phyloP scores from a whole-genome alignment of 2,113 vertebrate genomes.

The Brachyistius frenatus region DNA sequence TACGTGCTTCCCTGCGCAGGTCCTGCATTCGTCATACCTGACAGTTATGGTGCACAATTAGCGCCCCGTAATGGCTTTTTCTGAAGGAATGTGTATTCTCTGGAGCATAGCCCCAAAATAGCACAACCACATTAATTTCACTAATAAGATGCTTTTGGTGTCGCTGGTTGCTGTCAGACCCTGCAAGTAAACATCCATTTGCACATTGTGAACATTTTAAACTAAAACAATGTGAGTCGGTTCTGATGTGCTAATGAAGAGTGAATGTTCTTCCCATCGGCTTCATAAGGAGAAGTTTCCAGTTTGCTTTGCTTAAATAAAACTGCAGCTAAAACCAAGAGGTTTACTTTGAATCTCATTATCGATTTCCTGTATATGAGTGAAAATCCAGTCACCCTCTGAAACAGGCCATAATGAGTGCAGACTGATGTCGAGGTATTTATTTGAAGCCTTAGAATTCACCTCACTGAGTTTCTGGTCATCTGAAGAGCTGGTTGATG shows the following conservation, averaged over 20 bases:
- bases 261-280: conserved; percentile 10
- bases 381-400: neutral
- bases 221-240: conserved; percentile 41
- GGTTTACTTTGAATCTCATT: conserved; percentile 6
- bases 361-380: no score
- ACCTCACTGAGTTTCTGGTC: conserved; percentile 36
- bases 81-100: conserved; percentile 68
- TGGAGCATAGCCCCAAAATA: conserved; percentile 75
- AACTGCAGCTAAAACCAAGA: neutral
- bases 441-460: conserved; percentile 2
- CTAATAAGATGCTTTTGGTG: conserved; percentile 69
- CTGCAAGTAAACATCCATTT: conserved; percentile 66
- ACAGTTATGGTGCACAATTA: conserved; percentile 81
- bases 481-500: conserved; percentile 37
- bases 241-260: conserved; percentile 46
- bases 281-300: conserved; percentile 12
- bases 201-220: conserved; percentile 34
- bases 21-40: conserved; percentile 79
- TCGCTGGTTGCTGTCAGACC: conserved; percentile 49
- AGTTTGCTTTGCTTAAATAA: conserved; percentile 23
- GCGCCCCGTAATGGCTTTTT: conserved; percentile 77
- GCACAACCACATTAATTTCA: conserved; percentile 73
- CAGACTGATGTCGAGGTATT: neutral
- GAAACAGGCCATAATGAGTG: neutral
- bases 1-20: conserved; percentile 60